phyloP scores from a whole-genome alignment of 2,113 vertebrate genomes.

The Cromileptes altivelis region DNA sequence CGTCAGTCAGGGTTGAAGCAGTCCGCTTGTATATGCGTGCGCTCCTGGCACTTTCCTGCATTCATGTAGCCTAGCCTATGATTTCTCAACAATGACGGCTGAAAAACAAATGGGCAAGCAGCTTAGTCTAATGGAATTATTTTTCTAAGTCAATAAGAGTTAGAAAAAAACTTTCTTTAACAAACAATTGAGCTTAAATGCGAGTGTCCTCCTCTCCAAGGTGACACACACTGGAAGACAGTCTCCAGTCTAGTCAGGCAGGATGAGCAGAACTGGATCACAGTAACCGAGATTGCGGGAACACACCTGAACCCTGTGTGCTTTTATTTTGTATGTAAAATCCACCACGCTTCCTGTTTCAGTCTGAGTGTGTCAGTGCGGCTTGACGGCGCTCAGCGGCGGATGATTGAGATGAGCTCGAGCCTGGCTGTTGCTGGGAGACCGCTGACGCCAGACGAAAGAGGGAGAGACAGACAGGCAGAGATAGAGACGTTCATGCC shows the following conservation, averaged over 20 bases:
- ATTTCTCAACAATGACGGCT: neutral
- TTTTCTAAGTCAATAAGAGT: neutral
- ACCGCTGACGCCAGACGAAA: slow-evolving; percentile 81
- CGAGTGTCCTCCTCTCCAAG: neutral
- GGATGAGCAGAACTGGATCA: neutral
- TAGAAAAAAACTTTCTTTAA: neutral
- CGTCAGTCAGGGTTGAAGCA: neutral
- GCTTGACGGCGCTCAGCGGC: slow-evolving; percentile 47
- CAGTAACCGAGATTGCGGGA: neutral
- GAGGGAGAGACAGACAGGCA: slow-evolving; percentile 23
- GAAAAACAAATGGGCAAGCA: too few species aligned
- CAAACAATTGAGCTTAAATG: neutral
- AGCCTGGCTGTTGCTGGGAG: slow-evolving; percentile 81
- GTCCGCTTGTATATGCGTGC: neutral
- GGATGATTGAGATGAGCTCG: slow-evolving; percentile 60
- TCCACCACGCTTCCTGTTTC: slow-evolving; percentile 3
- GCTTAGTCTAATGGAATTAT: neutral
- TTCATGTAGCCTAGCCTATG: too few species aligned
- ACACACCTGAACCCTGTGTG: neutral
- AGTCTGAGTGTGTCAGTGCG: neutral
- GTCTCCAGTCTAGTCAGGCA: too few species aligned
- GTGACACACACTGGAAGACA: neutral
- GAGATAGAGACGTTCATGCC: slow-evolving; percentile 65
- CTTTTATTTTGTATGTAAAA: slow-evolving; percentile 51
- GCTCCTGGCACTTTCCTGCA: neutral